Evolutionary conservation across 2,113 vertebrate species (phyloP).

Genomic region (Mobula birostris): DNA sequence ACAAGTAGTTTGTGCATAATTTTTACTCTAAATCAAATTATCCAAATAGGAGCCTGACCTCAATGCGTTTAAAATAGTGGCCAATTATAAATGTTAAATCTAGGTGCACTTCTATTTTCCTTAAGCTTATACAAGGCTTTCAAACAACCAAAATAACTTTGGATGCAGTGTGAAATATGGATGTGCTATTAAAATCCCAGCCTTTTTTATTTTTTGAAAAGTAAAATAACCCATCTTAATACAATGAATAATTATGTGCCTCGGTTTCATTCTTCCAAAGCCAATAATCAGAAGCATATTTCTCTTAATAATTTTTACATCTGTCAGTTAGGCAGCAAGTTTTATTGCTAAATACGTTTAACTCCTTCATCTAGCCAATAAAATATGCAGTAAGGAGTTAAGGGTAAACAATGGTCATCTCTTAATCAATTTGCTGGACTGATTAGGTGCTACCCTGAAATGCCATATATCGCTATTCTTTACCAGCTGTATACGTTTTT

Average conservation of each 20-base stretch:
- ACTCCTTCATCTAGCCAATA: not conserved
- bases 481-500: not conserved
- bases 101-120: not conserved
- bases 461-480: not conserved
- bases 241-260: conserved; percentile 81
- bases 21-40: conserved; percentile 26
- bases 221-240: not conserved
- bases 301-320: conserved; percentile 54
- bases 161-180: not conserved
- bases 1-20: not conserved
- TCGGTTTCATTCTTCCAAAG: conserved; percentile 90
- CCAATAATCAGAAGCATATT: conserved; percentile 90
- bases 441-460: not conserved
- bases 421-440: not conserved
- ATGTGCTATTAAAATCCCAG: conserved; percentile 12
- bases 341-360: conserved; percentile 54
- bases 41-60: not conserved
- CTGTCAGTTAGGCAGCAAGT: conserved; percentile 49
- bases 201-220: not conserved
- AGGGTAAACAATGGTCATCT: not conserved
- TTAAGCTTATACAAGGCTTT: not conserved
- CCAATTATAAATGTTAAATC: not conserved
- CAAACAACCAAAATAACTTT: not conserved
- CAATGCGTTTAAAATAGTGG: not conserved
- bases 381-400: not conserved